Evolutionary conservation across 1,140 invertebrate genomes (phyloP).

Genomic region (Paralvinella palmiformis): DNA sequence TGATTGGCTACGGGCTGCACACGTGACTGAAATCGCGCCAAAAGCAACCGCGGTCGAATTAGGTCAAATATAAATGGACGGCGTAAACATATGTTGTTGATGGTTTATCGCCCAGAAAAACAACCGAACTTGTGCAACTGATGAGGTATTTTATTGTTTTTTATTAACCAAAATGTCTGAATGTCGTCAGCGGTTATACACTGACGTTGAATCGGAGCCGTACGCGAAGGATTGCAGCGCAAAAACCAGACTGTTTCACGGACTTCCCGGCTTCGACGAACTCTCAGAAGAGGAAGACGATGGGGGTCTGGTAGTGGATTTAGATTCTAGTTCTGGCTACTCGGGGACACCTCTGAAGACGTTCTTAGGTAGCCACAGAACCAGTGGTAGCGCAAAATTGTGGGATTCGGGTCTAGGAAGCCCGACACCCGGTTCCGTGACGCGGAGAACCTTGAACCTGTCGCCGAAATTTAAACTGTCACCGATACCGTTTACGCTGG

Average conservation of each 20-base stretch:
- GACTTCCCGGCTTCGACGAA: not conserved
- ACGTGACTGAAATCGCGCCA: slow-evolving; percentile 18
- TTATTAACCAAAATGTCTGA: not conserved
- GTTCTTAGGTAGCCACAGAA: not conserved
- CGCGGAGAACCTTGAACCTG: not conserved
- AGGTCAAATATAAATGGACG: not conserved
- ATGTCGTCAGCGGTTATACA: not conserved
- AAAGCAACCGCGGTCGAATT: slow-evolving; percentile 7
- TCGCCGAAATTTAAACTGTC: not conserved
- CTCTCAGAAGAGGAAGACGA: not conserved
- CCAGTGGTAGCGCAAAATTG: not conserved
- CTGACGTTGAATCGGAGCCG: not conserved
- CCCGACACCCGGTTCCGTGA: not conserved
- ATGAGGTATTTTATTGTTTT: not conserved
- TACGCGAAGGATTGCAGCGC: slow-evolving; percentile 1
- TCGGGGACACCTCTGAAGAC: not conserved
- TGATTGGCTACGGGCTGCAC: slow-evolving; percentile 12
- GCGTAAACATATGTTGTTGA: not conserved
- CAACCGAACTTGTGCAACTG: not conserved
- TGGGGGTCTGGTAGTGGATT: not conserved
- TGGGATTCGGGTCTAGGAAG: slow-evolving; percentile 4
- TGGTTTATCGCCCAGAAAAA: not conserved
- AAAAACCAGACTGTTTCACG: not conserved
- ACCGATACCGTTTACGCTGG: not conserved
- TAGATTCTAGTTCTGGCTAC: slow-evolving; percentile 1